Conservation (phyloP, 2,888 invertebrate species). For the Anthrax anthrax region DNA sequence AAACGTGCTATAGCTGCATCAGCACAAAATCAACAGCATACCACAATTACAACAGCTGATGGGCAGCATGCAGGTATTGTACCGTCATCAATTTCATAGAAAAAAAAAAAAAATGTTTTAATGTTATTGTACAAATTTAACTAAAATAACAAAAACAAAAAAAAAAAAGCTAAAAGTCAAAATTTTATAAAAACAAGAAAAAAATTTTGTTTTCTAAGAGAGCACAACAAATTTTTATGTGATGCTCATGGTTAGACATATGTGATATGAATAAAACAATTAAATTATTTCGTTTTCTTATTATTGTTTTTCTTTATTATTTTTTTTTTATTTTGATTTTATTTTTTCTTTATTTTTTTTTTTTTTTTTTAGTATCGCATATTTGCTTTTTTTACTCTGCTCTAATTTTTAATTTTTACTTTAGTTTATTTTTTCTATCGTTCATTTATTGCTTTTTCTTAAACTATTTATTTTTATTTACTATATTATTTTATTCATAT, state of each 20-base stretch:
- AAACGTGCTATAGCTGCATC: conserved; percentile 56
- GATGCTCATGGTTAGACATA: no score
- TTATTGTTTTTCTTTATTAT: no score
- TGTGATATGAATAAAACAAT: no score
- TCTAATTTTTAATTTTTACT: not conserved
- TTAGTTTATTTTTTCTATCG: not conserved
- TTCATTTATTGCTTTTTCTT: not conserved
- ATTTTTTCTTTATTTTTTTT: not conserved
- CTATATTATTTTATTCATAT: conserved; percentile 5
- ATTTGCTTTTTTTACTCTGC: conserved; percentile 1
- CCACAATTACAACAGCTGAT: conserved; percentile 31
- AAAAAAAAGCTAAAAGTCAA: no score
- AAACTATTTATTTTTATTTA: not conserved
- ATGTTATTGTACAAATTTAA: no score
- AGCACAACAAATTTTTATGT: no score
- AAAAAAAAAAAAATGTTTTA: not conserved
- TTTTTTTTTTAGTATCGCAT: not conserved
- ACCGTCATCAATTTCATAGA: not conserved
- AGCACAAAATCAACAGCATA: conserved; percentile 38
- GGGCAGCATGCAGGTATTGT: conserved; percentile 22
- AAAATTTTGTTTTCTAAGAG: no score
- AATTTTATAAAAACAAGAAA: no score
- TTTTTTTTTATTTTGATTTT: no score
- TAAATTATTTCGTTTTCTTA: no score
- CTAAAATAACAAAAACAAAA: no score